Conservation (phyloP, 2,113 vertebrate genomes). For the Tychaedon coryphoeus region DNA sequence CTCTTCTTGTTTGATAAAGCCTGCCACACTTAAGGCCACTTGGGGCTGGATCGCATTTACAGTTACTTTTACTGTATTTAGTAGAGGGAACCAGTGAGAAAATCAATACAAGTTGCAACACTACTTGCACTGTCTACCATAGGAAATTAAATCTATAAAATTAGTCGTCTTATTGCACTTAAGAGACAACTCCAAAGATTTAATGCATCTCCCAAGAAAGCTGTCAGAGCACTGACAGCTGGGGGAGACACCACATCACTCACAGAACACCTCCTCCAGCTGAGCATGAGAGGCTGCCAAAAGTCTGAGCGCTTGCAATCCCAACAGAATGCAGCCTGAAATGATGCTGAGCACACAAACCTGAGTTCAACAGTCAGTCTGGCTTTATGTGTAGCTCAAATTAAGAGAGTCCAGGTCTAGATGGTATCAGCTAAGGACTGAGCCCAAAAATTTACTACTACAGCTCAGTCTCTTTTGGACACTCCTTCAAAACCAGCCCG, state of each 20-base stretch:
- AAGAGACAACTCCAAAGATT: background rate
- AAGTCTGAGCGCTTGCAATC: background rate
- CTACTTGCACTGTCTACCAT: background rate
- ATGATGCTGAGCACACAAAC: accelerated
- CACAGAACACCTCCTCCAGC: background rate
- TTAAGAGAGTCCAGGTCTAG: background rate
- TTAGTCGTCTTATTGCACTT: background rate
- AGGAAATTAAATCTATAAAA: background rate
- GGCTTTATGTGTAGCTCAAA: background rate
- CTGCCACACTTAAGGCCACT: background rate
- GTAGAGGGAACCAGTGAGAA: accelerated
- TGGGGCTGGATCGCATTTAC: background rate
- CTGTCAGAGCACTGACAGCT: background rate
- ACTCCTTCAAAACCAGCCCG: background rate
- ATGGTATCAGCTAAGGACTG: accelerated
- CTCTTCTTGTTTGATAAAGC: background rate
- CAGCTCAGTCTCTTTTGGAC: background rate
- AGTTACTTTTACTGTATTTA: background rate
- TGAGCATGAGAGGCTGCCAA: background rate
- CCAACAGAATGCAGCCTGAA: background rate
- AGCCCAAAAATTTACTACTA: background rate
- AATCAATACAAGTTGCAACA: background rate
- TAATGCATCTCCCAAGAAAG: background rate
- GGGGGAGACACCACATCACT: background rate
- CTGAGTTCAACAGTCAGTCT: accelerated